Evolutionary conservation across 2,888 invertebrate genomes (phyloP).

Genomic region (Darwinula stevensoni): DNA sequence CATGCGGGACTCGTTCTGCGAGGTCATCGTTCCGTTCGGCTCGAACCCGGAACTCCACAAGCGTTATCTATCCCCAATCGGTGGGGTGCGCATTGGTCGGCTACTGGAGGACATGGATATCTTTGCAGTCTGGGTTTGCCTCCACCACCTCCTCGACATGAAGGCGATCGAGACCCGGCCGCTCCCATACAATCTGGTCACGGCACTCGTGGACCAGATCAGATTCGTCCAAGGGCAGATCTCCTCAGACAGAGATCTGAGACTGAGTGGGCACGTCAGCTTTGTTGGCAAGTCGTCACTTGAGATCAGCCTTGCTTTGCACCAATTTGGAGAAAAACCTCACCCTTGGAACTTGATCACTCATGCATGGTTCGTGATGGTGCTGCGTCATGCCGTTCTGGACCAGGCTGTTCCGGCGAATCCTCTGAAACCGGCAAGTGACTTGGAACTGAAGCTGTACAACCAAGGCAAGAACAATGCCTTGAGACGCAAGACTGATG

Average conservation of each 20-base stretch:
- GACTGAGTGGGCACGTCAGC: slow-evolving; percentile 36
- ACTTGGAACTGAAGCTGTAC: too few relatives aligned
- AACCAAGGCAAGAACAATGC: too few relatives aligned
- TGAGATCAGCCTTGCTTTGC: too few relatives aligned
- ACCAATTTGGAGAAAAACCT: too few relatives aligned
- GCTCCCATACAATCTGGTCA: slow-evolving; percentile 33
- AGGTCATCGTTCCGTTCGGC: not conserved
- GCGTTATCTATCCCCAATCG: slow-evolving; percentile 22
- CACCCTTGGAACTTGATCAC: too few relatives aligned
- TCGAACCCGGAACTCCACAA: not conserved
- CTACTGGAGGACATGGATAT: slow-evolving; percentile 46
- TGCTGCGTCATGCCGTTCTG: too few relatives aligned
- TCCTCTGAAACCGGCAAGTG: too few relatives aligned
- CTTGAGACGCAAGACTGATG: too few relatives aligned
- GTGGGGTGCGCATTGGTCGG: slow-evolving; percentile 32
- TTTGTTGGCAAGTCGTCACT: slow-evolving; percentile 40
- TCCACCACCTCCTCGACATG: slow-evolving; percentile 29
- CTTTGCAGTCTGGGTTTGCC: slow-evolving; percentile 34
- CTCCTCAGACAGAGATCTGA: slow-evolving; percentile 28
- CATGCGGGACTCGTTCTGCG: not conserved
- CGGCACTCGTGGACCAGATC: slow-evolving; percentile 39
- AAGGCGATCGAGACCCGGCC: slow-evolving; percentile 21
- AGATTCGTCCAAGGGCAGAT: slow-evolving; percentile 26
- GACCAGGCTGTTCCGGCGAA: too few relatives aligned
- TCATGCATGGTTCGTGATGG: slow-evolving; percentile 36